Evolutionary conservation across 2,797 vertebrate genomes (phyloP).

Genomic region (Rhinella marina): DNA sequence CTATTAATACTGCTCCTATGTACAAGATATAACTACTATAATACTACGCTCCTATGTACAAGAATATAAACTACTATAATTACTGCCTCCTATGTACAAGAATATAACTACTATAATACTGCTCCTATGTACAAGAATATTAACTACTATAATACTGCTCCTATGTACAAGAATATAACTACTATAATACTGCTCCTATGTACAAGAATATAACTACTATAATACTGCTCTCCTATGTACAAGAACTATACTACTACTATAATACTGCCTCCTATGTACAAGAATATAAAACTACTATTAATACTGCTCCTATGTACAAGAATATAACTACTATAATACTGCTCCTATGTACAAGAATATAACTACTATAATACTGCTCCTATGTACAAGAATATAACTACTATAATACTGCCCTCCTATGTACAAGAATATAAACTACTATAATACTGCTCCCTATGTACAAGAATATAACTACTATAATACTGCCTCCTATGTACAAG

Average conservation of each 20-base stretch:
- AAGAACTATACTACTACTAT: neutral
- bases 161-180: neutral
- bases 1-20: neutral
- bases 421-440: neutral
- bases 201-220: slow-evolving; percentile 4
- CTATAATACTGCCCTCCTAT: neutral
- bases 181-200: slow-evolving; percentile 1
- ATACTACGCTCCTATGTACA: neutral
- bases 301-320: neutral
- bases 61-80: neutral
- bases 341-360: neutral
- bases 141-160: neutral
- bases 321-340: neutral
- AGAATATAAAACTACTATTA: neutral
- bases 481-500: neutral
- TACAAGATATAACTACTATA: neutral
- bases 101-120: slow-evolving; percentile 3
- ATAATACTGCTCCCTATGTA: no score
- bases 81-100: neutral
- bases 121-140: neutral
- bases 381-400: neutral
- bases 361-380: neutral
- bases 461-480: neutral
- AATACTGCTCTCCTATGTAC: neutral
- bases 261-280: neutral